Evolutionary conservation across 2,888 invertebrate species (phyloP).

Genomic region (Proisotoma minuta): DNA sequence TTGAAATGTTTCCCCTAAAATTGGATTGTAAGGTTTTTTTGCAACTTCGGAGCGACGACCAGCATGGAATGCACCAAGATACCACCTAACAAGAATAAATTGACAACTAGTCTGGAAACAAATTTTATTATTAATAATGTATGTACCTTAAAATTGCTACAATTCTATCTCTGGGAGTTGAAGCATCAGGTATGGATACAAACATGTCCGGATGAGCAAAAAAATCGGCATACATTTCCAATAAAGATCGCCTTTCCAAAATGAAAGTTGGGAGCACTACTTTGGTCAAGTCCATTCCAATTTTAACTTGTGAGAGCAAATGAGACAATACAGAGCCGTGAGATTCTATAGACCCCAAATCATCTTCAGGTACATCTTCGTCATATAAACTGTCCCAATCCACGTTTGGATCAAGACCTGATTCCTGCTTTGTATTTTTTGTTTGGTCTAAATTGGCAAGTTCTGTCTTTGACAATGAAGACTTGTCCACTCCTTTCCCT

Average conservation of each 20-base stretch:
- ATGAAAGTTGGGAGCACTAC: conserved; percentile 98
- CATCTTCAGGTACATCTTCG: conserved; percentile 42
- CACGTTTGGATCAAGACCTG: conserved; percentile 19
- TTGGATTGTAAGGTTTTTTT: conserved; percentile 98
- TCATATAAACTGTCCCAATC: conserved; percentile 46
- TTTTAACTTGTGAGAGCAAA: conserved; percentile 93
- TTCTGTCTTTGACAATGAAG: too few relatives aligned
- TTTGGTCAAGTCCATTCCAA: conserved; percentile 99
- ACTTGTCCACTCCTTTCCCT: too few relatives aligned
- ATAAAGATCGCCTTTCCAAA: conserved; percentile 87
- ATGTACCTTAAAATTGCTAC: conserved; percentile 68
- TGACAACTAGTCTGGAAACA: too few relatives aligned
- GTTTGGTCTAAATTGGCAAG: too few relatives aligned
- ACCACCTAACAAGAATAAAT: conserved; percentile 64
- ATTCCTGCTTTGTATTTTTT: too few relatives aligned
- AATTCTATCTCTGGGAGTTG: conserved; percentile 82
- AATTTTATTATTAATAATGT: background rate
- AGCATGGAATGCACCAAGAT: conserved; percentile 96
- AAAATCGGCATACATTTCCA: conserved; percentile 99
- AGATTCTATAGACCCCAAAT: conserved; percentile 80
- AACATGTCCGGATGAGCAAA: conserved; percentile 85
- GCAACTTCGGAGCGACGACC: conserved; percentile 95
- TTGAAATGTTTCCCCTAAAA: conserved; percentile 91
- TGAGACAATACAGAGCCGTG: conserved; percentile 97
- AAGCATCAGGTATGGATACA: conserved; percentile 79